phyloP scores from a whole-genome alignment of 2,797 vertebrate species.

The Protosalanx chinensis region DNA sequence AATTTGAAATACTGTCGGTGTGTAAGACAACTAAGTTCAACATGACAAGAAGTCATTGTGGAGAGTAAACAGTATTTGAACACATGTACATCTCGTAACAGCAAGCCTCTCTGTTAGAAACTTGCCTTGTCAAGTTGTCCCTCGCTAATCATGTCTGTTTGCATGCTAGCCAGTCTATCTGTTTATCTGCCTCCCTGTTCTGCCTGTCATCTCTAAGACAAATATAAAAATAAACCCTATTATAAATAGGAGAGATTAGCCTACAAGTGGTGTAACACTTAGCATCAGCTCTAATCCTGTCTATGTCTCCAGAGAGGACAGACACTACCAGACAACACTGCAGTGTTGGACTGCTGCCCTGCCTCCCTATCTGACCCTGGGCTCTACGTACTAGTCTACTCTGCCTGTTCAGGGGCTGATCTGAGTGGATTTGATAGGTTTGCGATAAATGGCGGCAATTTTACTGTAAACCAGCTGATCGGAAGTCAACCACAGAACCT shows the following conservation, averaged over 20 bases:
- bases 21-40: conserved; percentile 8
- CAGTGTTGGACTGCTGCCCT: conserved; percentile 72
- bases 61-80: background rate
- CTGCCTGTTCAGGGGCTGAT: background rate
- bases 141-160: conserved; percentile 4
- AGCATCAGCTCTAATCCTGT: conserved; percentile 19
- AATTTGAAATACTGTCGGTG: conserved; percentile 6
- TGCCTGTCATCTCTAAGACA: conserved; percentile 6
- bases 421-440: background rate
- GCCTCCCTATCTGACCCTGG: background rate
- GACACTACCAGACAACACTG: conserved; percentile 65
- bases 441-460: background rate
- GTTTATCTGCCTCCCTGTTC: too few species aligned
- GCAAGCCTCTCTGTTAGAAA: background rate
- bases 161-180: too few species aligned
- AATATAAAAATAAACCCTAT: conserved; percentile 31
- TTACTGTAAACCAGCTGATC: background rate
- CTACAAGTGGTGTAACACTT: conserved; percentile 25
- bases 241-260: conserved; percentile 45
- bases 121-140: conserved; percentile 26
- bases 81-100: background rate
- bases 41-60: conserved; percentile 27
- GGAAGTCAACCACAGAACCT: background rate
- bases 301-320: conserved; percentile 70
- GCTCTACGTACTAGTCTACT: background rate